These are phyloP conservation scores for Helostoma temminkii DNA, from an alignment of 2,797 vertebrate species.

Conservation along the genomic window DNA sequence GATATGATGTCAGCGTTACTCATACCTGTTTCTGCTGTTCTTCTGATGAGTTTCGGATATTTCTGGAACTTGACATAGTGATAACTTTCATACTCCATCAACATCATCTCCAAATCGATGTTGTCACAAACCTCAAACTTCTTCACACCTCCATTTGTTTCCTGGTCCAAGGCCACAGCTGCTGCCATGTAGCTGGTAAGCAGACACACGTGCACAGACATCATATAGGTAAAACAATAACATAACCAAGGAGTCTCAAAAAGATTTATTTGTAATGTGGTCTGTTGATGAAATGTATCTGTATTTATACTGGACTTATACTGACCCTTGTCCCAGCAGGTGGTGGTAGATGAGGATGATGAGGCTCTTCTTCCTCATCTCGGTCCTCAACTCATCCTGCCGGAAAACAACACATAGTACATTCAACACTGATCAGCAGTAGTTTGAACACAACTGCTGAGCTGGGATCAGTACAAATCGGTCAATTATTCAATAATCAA, in stretches of 20 bases:
- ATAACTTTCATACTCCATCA: conserved; percentile 97
- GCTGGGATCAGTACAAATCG: neutral
- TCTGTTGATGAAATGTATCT: too few species aligned
- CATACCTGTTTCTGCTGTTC: conserved; percentile 84
- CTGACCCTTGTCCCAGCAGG: conserved; percentile 92
- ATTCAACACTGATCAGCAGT: neutral
- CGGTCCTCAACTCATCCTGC: conserved; percentile 89
- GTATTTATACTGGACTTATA: conserved; percentile 39
- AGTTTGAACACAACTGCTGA: neutral
- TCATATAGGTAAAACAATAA: neutral
- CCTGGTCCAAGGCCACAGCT: conserved; percentile 90
- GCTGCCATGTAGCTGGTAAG: conserved; percentile 87
- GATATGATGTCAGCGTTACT: neutral
- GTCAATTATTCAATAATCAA: neutral
- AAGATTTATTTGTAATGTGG: neutral
- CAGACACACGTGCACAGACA: neutral
- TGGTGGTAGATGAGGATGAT: conserved; percentile 94
- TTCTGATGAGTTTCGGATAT: conserved; percentile 93
- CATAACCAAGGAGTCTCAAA: neutral
- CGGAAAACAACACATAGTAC: conserved; percentile 47
- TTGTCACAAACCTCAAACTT: conserved; percentile 96
- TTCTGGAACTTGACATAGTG: conserved; percentile 95
- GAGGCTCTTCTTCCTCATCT: conserved; percentile 90
- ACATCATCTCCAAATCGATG: conserved; percentile 93
- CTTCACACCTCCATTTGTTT: conserved; percentile 86